Percentiles rank a stretch among this genome's conserved stretches.
phyloP scores from a whole-genome alignment of 2,888 invertebrate genomes.

The Drosophila aldrichi region DNA sequence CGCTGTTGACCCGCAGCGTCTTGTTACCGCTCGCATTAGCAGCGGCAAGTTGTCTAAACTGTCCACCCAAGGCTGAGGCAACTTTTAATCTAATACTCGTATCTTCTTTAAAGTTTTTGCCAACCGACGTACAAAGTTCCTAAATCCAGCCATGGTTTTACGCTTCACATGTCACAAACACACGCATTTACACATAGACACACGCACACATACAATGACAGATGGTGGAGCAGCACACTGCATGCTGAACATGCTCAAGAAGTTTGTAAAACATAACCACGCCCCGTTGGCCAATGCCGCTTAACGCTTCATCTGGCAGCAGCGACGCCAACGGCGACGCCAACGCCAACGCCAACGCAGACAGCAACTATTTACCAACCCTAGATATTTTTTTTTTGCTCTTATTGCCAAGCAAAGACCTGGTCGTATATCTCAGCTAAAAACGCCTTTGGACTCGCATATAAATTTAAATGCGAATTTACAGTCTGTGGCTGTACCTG shows the following conservation, averaged over 20 bases:
- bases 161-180: constrained; percentile 79
- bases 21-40: constrained; percentile 60
- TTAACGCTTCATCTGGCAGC: constrained; percentile 70
- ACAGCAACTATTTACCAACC: constrained; percentile 75
- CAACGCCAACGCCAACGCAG: constrained; percentile 8
- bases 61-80: constrained; percentile 69
- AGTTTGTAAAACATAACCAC: constrained; percentile 77
- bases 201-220: constrained; percentile 32
- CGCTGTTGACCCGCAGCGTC: constrained; percentile 50
- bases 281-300: constrained; percentile 63
- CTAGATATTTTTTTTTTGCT: constrained; percentile 37
- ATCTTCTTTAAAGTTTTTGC: constrained; percentile 76
- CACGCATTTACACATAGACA: constrained; percentile 19
- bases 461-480: constrained; percentile 78
- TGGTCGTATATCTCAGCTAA: constrained; percentile 69
- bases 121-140: constrained; percentile 73
- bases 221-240: constrained; percentile 43
- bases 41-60: constrained; percentile 74
- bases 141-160: constrained; percentile 79
- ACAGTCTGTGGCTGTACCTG: constrained; percentile 46
- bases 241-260: constrained; percentile 77
- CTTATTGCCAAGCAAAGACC: constrained; percentile 31
- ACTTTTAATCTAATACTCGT: constrained; percentile 76
- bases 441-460: constrained; percentile 69
- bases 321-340: constrained; percentile 12